Evolutionary conservation across 2,797 vertebrate genomes (phyloP).

Genomic region (Falco naumanni): DNA sequence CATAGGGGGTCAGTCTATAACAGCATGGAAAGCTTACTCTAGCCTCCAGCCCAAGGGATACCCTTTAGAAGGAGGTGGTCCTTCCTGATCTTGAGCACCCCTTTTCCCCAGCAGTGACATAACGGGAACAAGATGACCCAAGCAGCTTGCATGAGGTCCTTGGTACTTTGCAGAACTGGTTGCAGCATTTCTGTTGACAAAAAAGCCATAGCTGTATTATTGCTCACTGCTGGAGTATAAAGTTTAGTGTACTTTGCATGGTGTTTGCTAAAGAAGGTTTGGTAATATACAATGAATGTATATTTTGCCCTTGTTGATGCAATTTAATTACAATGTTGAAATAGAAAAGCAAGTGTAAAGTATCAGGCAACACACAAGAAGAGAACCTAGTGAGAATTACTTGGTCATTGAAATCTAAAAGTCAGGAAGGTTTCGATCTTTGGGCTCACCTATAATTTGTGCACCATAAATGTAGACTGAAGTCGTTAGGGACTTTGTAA

Average conservation of each 20-base stretch:
- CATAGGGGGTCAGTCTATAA: neutral
- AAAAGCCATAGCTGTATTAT: neutral
- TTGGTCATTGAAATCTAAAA: slow-evolving; percentile 79
- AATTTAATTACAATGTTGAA: neutral
- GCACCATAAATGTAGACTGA: slow-evolving; percentile 84
- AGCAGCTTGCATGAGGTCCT: neutral
- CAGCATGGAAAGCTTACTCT: neutral
- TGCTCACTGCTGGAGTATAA: neutral
- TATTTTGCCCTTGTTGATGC: neutral
- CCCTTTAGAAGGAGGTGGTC: slow-evolving; percentile 23
- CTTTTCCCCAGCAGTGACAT: neutral
- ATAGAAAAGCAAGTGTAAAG: slow-evolving; percentile 27
- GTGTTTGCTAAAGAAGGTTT: neutral
- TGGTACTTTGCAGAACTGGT: neutral
- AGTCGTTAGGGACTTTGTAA: slow-evolving; percentile 91
- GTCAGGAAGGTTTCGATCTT: slow-evolving; percentile 83
- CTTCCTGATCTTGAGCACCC: neutral
- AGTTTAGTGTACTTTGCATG: neutral
- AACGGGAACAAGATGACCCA: neutral
- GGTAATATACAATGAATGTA: neutral
- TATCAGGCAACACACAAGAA: slow-evolving; percentile 26
- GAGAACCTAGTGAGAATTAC: slow-evolving; percentile 71
- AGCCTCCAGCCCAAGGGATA: neutral
- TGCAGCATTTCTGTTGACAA: neutral
- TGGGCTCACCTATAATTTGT: slow-evolving; percentile 86